phyloP scores from a whole-genome alignment of 1,140 invertebrate genomes.

The Drosophila leontia region DNA sequence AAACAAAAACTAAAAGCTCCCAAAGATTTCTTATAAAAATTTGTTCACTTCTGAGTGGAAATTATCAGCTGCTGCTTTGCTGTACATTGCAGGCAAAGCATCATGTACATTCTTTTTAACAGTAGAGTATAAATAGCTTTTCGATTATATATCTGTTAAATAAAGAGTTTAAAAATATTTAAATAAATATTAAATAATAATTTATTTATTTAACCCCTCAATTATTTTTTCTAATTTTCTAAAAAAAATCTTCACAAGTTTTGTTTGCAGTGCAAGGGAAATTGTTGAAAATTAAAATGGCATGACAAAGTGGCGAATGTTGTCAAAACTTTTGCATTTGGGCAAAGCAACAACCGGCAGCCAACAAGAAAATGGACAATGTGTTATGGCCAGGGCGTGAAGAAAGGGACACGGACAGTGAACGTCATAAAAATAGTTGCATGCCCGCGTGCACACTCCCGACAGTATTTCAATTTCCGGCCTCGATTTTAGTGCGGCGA shows the following conservation, averaged over 20 bases:
- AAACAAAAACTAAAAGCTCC: background rate
- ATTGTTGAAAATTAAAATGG: constrained; percentile 72
- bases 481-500: constrained; percentile 29
- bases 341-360: constrained; percentile 9
- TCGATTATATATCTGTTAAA: no score
- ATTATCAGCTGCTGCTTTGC: background rate
- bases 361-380: constrained; percentile 31
- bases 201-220: background rate
- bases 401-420: constrained; percentile 4
- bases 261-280: constrained; percentile 21
- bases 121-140: no score
- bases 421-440: constrained; percentile 45
- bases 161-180: no score
- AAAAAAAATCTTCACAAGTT: background rate
- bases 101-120: background rate
- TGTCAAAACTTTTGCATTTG: constrained; percentile 74
- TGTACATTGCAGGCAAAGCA: background rate
- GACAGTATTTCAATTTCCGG: constrained; percentile 65
- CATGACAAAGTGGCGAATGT: constrained; percentile 81
- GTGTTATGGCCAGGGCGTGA: constrained; percentile 10
- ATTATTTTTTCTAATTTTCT: no score
- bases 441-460: constrained; percentile 3
- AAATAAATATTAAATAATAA: no score
- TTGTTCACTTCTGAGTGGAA: no score
- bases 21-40: background rate